Base-by-base conservation (phyloP, 64 coral and sea anemone species). In the Astreopora myriophthalma region DNA sequence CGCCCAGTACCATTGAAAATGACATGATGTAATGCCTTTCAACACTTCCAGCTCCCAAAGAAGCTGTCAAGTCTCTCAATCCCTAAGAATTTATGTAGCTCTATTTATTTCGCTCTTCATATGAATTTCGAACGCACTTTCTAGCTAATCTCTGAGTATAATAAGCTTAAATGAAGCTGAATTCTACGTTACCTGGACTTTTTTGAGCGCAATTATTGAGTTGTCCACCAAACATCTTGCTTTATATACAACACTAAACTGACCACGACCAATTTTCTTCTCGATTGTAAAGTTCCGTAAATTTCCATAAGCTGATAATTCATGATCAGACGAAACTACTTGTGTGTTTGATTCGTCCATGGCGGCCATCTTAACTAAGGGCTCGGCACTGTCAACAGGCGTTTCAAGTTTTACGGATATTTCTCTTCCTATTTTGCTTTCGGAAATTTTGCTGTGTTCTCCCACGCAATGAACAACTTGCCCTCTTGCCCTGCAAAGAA, bases 231-330 rank as follows among this genome's bases (percentile, higher is more conserved):
- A 29, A 72, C 97, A 95, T 65, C 81, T 74, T 1, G 97, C 97
- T 48, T 73, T 93, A 60, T 99, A 99, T 3, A 99, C 97, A 22
- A 99, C 97, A 87, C 97, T 99, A 25, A 99, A 99, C 51, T 99
- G 97, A 24, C 97, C 97, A 46, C 94, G 86, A 3, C 97, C 97
- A 48, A 99, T 99, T 87, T 99, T 99, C 87, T 99, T 99, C 22
- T 95, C 87, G 30, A 99, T 93, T 55, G 64, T 68, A 87, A 99
- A 91, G 74, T 99, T 99, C 5, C 58, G 49, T 6, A 93, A 69
- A 35, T 14, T 37, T 19, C 30, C 32, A 63, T 82, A 82, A 9
- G n/a, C n/a, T n/a, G n/a, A n/a, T n/a, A 52, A 34, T 48, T 32
- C 40, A 16, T 1, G 26, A 27, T 9, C 3, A 22, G 1, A 55